These are phyloP conservation scores for Shinisaurus crocodilurus DNA, from an alignment of 2,113 vertebrate genomes.

Conservation along the genomic window DNA sequence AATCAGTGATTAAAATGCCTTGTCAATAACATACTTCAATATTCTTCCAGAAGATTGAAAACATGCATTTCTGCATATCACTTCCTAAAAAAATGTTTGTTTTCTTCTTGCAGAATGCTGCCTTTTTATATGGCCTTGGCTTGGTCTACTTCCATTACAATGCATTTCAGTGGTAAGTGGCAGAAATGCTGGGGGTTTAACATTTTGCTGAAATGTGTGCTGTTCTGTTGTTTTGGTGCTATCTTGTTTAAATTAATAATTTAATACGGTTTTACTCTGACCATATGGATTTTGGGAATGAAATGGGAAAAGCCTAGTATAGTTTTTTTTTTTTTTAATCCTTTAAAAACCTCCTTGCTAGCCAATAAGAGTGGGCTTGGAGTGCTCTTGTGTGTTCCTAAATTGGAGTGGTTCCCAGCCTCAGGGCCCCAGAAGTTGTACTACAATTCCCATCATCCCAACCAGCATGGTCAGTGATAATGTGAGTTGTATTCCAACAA, in stretches of 20 bases:
- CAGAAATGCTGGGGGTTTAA: constrained; percentile 16
- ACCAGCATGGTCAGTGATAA: too few relatives aligned
- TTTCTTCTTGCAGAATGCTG: constrained; percentile 91
- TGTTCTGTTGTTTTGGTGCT: not conserved
- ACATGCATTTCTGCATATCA: not conserved
- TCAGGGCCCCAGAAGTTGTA: not conserved
- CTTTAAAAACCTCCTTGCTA: not conserved
- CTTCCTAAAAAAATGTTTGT: constrained; percentile 51
- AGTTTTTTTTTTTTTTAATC: not conserved
- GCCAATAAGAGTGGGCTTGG: not conserved
- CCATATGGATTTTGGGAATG: not conserved
- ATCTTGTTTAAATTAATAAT: not conserved
- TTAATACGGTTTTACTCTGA: not conserved
- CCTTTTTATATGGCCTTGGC: constrained; percentile 99
- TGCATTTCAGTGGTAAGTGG: constrained; percentile 99
- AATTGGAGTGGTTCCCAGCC: not conserved
- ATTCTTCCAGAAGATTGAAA: constrained; percentile 3
- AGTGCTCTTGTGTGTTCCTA: not conserved
- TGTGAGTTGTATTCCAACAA: too few relatives aligned
- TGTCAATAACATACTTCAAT: not conserved
- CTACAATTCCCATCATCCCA: too few relatives aligned
- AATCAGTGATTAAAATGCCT: not conserved
- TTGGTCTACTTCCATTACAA: constrained; percentile 99
- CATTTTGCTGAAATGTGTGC: not conserved
- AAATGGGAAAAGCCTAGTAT: not conserved